A percentile compares a stretch with the other conserved stretches of the same genome.
Conservation (phyloP, 1,140 invertebrate genomes). For the fruit fly (Drosophila melanogaster) region Release_6_plus_ISO1_MT NT_037436.4:20393501-20394000, state of each 20-base stretch:
- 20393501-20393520: background rate
- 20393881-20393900: background rate
- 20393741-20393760: too few species aligned
- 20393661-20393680: too few species aligned
- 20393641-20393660: background rate
- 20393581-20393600: background rate
- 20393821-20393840: constrained; percentile 10
- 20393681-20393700: background rate
- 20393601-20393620: constrained; percentile 12
- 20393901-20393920: background rate
- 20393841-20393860: constrained; percentile 19
- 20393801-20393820: background rate
- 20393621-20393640: background rate
- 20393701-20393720: background rate
- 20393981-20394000: too few species aligned
- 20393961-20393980: too few species aligned
- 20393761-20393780: background rate
- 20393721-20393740: background rate
- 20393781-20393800: too few species aligned
- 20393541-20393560: constrained; percentile 15
- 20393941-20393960: too few species aligned
- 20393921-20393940: background rate
- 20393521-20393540: background rate
- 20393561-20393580: background rate
- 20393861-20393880: background rate